A percentile compares a stretch with the other conserved stretches of the same genome.
Conservation (phyloP, 2,113 vertebrate genomes). For the Entelurus aequoreus region DNA sequence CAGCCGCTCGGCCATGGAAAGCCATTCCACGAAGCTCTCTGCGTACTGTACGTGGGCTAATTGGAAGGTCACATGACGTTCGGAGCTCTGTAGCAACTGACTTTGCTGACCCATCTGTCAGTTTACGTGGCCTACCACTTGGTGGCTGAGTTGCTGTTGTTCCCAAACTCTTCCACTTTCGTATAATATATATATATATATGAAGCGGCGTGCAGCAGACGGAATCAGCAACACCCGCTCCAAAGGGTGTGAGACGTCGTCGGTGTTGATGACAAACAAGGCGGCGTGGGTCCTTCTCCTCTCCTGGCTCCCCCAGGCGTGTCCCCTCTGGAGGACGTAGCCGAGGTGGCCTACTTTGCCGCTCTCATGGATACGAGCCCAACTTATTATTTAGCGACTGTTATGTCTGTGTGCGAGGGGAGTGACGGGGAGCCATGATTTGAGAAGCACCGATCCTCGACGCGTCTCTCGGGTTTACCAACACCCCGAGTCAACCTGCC, state of each 20-base stretch:
- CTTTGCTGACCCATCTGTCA: no score
- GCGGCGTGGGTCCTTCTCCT: conserved; percentile 15
- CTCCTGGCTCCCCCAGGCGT: conserved; percentile 45
- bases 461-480: conserved; percentile 41
- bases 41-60: no score
- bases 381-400: conserved; percentile 49
- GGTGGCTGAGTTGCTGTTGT: no score
- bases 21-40: no score
- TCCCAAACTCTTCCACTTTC: no score
- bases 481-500: conserved; percentile 12
- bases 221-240: conserved; percentile 22
- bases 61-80: no score
- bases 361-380: conserved; percentile 48
- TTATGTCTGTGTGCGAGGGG: conserved; percentile 47
- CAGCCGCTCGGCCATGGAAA: no score
- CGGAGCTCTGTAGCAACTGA: no score
- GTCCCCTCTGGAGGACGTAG: conserved; percentile 36
- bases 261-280: conserved; percentile 47
- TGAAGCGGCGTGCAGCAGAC: neutral
- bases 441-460: conserved; percentile 52
- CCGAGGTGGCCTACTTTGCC: conserved; percentile 51
- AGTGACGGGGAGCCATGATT: conserved; percentile 60
- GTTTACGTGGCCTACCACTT: no score
- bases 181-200: no score
- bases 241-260: conserved; percentile 39